phyloP scores from a whole-genome alignment of 2,888 invertebrate species.

The Clunio marinus region DNA sequence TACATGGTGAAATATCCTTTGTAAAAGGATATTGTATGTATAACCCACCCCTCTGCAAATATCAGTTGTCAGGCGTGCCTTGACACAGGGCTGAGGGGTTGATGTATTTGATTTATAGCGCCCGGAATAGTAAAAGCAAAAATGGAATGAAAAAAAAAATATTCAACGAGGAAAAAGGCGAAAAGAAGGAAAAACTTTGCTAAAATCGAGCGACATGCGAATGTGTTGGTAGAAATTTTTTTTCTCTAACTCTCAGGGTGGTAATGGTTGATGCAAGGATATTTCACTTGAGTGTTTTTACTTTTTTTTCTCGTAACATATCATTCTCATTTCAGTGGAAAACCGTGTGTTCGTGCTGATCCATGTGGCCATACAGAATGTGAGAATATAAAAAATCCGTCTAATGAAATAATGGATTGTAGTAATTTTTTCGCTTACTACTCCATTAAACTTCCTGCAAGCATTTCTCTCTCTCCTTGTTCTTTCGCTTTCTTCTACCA shows the following conservation, averaged over 20 bases:
- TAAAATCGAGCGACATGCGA: neutral
- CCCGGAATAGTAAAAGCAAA: constrained; percentile 33
- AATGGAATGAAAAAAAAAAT: constrained; percentile 32
- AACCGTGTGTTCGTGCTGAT: neutral
- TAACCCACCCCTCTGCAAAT: constrained; percentile 31
- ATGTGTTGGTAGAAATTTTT: neutral
- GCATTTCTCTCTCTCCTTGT: neutral
- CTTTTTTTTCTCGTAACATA: neutral
- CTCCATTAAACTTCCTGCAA: constrained; percentile 28
- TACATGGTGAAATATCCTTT: constrained; percentile 30
- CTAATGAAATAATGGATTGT: constrained; percentile 34
- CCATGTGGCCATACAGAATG: neutral
- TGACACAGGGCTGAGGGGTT: constrained; percentile 38
- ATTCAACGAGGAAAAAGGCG: constrained; percentile 21
- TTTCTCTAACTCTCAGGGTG: neutral
- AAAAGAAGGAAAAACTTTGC: constrained; percentile 6
- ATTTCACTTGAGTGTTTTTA: neutral
- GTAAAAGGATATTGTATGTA: constrained; percentile 32
- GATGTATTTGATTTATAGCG: constrained; percentile 37
- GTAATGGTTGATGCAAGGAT: neutral
- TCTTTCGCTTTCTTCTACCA: neutral
- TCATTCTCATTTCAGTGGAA: neutral
- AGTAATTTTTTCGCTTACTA: constrained; percentile 34
- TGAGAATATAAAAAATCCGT: neutral
- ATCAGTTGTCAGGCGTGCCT: constrained; percentile 28